Base-by-base conservation (phyloP, 2,113 vertebrate species). In the Stictonetta naevosa region DNA sequence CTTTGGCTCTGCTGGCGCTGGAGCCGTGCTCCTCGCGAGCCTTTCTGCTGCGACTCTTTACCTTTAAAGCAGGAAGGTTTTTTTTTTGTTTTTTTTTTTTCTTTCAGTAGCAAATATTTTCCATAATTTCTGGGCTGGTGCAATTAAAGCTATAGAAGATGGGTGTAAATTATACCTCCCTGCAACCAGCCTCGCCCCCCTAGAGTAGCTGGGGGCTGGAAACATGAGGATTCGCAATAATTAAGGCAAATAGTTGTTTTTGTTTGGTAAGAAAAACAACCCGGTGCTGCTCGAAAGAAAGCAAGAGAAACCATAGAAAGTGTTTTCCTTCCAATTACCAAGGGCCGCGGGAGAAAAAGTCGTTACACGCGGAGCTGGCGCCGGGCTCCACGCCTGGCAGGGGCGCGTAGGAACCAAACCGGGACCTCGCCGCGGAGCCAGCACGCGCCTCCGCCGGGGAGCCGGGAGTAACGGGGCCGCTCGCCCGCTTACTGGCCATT, bases 181-280 rank as follows among this genome's bases (percentile, higher is more conserved):
- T 71, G 83, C 95, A 50, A 64, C 59, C 86, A 40, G 75, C 60
- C 89, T 71, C 60, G 1, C 87, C 85, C 82, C 67, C 83, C 42
- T 6, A 3, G 38, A 60, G 31, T 44, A 90, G 92, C 84, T 58
- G 29, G 52, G 88, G 93, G 94, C 71, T 93, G 95, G 89, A 88
- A 91, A 90, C 36, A 9, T 0, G 71, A 84, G 93, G 75, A 67
- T 93, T 94, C 74, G 69, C 59, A 38, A 67, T 84, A 84, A 93
- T 96, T 94, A 95, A 90, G 79, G 89, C 73, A 92, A 93, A 89
- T 29, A 48, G 71, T 91, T 95, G 93, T n/a, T 72, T 95, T 82
- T 92, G 77, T 78, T 94, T 72, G 84, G 87, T 56, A 38, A 73
- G 90, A 63, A 90, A 82, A 92, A 67, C 69, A 83, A 34, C 19